Conservation (phyloP, 1,140 invertebrate species). For the Hycleus cichorii region DNA sequence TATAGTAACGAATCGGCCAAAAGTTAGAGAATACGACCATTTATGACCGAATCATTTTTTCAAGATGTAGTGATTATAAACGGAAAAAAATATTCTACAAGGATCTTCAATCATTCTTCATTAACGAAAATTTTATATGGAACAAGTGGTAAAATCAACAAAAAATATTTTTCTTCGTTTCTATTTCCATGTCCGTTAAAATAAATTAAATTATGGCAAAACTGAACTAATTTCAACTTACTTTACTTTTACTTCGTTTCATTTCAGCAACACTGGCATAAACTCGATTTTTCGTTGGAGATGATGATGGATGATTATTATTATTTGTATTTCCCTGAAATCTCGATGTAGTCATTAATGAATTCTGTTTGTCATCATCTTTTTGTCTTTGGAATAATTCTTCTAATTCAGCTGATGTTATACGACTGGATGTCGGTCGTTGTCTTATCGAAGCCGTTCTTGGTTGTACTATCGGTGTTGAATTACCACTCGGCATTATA, state of each 20-base stretch:
- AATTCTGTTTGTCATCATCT: conserved; percentile 44
- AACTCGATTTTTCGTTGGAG: conserved; percentile 64
- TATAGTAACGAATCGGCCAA: no score
- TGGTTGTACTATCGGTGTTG: conserved; percentile 50
- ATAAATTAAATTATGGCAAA: no score
- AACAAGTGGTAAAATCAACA: no score
- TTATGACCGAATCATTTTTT: no score
- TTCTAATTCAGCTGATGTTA: conserved; percentile 82
- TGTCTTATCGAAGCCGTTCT: conserved; percentile 83
- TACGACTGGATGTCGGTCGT: conserved; percentile 74
- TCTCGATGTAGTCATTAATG: conserved; percentile 65
- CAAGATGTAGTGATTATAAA: no score
- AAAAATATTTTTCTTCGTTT: no score
- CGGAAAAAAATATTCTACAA: neutral
- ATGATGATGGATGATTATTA: conserved; percentile 41
- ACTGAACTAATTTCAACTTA: conserved; percentile 38
- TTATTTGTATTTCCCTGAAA: conserved; percentile 56
- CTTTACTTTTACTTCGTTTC: conserved; percentile 76
- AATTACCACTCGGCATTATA: conserved; percentile 42
- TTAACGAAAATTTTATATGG: no score
- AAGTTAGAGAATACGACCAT: no score
- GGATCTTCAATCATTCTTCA: no score
- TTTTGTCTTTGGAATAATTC: conserved; percentile 81
- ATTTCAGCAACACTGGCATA: conserved; percentile 93
- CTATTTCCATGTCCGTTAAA: no score